Evolutionary conservation across 2,797 vertebrate species (phyloP).

Genomic region (Prionace glauca): DNA sequence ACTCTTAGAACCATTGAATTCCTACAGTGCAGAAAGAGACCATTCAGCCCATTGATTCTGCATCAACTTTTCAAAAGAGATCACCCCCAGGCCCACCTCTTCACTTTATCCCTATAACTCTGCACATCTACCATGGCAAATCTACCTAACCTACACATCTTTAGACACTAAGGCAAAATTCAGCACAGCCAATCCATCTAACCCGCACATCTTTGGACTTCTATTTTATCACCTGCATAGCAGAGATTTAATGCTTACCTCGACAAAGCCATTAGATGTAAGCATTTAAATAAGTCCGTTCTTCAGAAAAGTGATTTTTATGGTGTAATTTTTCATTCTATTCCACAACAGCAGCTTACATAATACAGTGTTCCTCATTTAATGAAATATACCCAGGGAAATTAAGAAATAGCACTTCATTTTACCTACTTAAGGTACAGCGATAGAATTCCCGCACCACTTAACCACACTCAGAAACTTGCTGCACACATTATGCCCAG

Average conservation of each 20-base stretch:
- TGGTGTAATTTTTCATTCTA: neutral
- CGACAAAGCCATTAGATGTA: neutral
- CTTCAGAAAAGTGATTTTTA: neutral
- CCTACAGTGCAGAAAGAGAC: too few species aligned
- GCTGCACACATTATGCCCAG: neutral
- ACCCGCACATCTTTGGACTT: too few species aligned
- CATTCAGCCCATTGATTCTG: too few species aligned
- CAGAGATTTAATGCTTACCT: neutral
- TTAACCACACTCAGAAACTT: neutral
- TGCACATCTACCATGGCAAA: too few species aligned
- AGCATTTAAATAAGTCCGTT: neutral
- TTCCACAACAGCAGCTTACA: neutral
- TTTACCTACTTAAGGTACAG: neutral
- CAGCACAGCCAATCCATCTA: too few species aligned
- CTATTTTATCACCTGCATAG: too few species aligned
- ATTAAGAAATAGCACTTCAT: neutral
- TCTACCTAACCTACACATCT: too few species aligned
- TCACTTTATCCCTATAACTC: too few species aligned
- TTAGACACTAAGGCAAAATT: too few species aligned
- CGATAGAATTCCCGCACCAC: neutral
- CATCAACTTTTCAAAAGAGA: too few species aligned
- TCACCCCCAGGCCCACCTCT: too few species aligned
- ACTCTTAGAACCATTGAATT: too few species aligned
- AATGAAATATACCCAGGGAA: neutral
- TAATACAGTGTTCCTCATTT: neutral